Percentiles rank a stretch among this genome's conserved stretches.
Evolutionary conservation across 2,797 vertebrate genomes (phyloP).

Genomic region (Crenuchus spilurus): DNA sequence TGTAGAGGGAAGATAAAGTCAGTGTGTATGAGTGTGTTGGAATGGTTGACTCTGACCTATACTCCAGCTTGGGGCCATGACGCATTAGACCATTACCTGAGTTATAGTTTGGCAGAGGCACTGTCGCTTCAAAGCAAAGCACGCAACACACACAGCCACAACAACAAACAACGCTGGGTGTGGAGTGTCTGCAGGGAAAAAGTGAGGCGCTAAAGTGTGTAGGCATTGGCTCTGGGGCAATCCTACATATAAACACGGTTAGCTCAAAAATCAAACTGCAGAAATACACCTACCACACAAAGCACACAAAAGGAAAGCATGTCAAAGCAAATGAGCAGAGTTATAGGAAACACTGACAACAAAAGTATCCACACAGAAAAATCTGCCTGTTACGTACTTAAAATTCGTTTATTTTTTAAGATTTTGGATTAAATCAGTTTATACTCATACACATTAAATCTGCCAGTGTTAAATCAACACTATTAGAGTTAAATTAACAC

Average conservation of each 20-base stretch:
- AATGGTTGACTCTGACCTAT: constrained; percentile 43
- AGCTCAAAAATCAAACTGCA: constrained; percentile 35
- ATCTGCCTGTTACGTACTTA: too few species aligned
- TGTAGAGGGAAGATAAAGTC: constrained; percentile 46
- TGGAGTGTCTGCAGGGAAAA: constrained; percentile 50
- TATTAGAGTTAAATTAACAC: too few species aligned
- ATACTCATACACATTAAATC: too few species aligned
- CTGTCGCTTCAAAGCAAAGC: constrained; percentile 49
- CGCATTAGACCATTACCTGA: constrained; percentile 51
- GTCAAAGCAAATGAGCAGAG: background rate
- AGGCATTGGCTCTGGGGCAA: constrained; percentile 48
- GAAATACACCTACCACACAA: constrained; percentile 20
- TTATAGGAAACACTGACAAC: background rate
- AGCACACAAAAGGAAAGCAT: constrained; percentile 5
- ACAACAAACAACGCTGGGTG: constrained; percentile 56
- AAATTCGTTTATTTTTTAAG: too few species aligned
- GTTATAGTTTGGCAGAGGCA: constrained; percentile 49
- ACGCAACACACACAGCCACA: constrained; percentile 51
- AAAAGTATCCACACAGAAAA: background rate
- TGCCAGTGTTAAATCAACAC: too few species aligned
- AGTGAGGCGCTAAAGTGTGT: constrained; percentile 50
- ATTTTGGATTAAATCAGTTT: too few species aligned
- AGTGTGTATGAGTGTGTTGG: constrained; percentile 19
- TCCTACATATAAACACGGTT: constrained; percentile 52
- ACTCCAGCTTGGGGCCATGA: constrained; percentile 39